Conservation (phyloP, 2,797 vertebrate species). For the Macrochelys suwanniensis region DNA sequence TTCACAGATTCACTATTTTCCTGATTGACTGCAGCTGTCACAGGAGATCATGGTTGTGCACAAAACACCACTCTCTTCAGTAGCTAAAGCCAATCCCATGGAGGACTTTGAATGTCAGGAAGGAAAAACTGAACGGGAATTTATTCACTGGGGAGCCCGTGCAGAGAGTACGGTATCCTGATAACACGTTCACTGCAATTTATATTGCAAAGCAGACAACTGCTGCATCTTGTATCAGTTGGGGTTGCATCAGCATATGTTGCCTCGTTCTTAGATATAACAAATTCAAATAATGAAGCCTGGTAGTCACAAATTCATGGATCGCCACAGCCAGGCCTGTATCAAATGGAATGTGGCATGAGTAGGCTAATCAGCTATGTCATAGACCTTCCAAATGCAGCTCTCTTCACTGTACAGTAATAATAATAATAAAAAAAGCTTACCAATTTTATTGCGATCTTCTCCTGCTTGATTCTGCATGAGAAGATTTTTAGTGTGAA, state of each 20-base stretch:
- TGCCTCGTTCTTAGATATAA: background rate
- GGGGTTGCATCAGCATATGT: background rate
- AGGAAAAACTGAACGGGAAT: background rate
- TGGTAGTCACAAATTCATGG: rapidly evolving
- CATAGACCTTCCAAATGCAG: background rate
- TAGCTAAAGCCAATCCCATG: background rate
- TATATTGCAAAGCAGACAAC: background rate
- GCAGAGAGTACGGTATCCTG: background rate
- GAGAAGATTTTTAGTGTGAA: slow-evolving; percentile 87
- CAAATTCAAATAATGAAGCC: background rate
- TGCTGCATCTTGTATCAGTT: background rate
- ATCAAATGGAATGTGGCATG: background rate
- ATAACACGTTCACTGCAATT: rapidly evolving
- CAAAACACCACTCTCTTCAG: background rate
- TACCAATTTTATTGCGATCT: slow-evolving; percentile 91
- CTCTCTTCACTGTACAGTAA: background rate
- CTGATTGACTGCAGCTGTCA: background rate
- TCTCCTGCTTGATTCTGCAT: slow-evolving; percentile 87
- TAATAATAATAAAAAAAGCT: background rate
- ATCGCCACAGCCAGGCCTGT: rapidly evolving
- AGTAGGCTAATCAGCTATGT: background rate
- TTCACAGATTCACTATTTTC: background rate
- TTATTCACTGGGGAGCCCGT: background rate
- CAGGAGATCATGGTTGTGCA: background rate
- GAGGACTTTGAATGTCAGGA: background rate